A percentile compares a stretch with the other conserved stretches of the same genome.
phyloP scores from a whole-genome alignment of 2,113 vertebrate species.

The Bubo bubo region DNA sequence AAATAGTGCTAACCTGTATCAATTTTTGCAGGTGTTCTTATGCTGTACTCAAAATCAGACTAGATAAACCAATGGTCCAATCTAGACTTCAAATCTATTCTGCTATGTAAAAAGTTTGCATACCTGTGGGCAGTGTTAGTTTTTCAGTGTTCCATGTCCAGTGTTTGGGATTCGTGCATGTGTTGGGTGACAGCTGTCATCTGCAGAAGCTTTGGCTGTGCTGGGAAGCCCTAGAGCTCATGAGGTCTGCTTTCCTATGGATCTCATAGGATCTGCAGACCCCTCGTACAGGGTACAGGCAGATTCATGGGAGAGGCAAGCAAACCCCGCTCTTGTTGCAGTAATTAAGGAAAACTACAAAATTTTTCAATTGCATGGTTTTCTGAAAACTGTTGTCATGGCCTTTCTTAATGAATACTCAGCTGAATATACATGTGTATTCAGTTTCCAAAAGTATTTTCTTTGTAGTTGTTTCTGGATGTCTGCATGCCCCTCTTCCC shows the following conservation, averaged over 20 bases:
- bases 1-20: not conserved
- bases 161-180: not conserved
- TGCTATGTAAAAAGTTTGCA: not conserved
- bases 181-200: conserved; percentile 50
- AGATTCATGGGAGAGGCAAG: not conserved
- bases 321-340: not conserved
- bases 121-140: not conserved
- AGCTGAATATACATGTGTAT: not conserved
- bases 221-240: not conserved
- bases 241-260: not conserved
- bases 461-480: not conserved
- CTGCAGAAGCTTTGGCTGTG: not conserved
- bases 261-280: not conserved
- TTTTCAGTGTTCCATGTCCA: not conserved
- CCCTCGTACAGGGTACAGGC: not conserved
- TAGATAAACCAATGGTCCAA: not conserved
- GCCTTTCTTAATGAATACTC: not conserved
- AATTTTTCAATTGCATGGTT: not conserved
- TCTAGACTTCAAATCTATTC: not conserved
- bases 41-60: not conserved
- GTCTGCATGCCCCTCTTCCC: not conserved
- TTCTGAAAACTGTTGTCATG: not conserved
- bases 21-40: not conserved
- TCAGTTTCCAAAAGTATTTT: not conserved
- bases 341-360: not conserved